A percentile compares a stretch with the other conserved stretches of the same genome.
Evolutionary conservation across 1,140 invertebrate species (phyloP).

Genomic region (Aphaenogaster floridana): DNA sequence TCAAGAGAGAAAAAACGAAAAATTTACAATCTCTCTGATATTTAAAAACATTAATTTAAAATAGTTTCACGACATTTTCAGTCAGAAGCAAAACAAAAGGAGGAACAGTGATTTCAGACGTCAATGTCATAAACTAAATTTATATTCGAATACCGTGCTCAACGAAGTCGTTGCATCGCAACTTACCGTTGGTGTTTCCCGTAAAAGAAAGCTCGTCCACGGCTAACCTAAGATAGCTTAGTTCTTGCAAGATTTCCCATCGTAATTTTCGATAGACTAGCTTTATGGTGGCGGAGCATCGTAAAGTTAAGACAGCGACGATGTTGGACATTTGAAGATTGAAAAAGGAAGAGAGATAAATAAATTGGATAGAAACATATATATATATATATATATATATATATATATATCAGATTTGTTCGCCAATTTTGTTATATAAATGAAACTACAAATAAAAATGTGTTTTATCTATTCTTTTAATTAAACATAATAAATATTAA

Average conservation of each 20-base stretch:
- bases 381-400: not conserved
- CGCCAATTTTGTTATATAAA: not conserved
- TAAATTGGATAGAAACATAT: not conserved
- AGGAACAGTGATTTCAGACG: not conserved
- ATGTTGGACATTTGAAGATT: constrained; percentile 42
- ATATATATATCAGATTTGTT: constrained; percentile 1
- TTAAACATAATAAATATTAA: not conserved
- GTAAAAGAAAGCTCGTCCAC: constrained; percentile 29
- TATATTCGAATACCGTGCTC: constrained; percentile 30
- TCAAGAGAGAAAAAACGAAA: not conserved
- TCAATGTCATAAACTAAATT: constrained; percentile 35
- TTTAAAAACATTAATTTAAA: constrained; percentile 20
- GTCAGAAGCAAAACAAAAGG: not conserved
- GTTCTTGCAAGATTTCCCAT: constrained; percentile 75
- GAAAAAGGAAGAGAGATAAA: constrained; percentile 35
- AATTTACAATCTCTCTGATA: not conserved
- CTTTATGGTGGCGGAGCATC: constrained; percentile 78
- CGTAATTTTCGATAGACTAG: constrained; percentile 82
- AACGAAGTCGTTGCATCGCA: constrained; percentile 34
- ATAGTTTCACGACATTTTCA: not conserved
- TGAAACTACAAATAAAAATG: constrained; percentile 4
- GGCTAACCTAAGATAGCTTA: constrained; percentile 47
- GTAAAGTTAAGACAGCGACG: constrained; percentile 73
- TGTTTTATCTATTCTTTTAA: not conserved
- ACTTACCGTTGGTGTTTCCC: constrained; percentile 29